Evolutionary conservation across 2,888 invertebrate species (phyloP).

Genomic region (Melieria omissa): DNA sequence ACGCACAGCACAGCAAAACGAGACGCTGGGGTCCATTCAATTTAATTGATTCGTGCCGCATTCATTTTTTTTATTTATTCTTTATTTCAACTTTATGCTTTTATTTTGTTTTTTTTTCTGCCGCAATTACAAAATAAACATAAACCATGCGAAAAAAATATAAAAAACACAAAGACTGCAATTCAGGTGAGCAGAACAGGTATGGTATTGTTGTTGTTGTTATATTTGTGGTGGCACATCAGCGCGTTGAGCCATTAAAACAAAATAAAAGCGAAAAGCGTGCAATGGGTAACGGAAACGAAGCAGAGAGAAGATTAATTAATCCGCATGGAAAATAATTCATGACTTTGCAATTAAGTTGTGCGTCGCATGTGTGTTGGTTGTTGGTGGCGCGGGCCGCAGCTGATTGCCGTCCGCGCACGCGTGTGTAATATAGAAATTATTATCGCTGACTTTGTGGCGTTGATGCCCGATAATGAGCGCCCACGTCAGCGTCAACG

Average conservation of each 20-base stretch:
- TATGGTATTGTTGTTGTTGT: not conserved
- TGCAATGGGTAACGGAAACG: not conserved
- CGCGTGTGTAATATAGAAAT: too few relatives aligned
- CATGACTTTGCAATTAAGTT: slow-evolving; percentile 22
- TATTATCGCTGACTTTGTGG: too few relatives aligned
- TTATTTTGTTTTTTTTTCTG: too few relatives aligned
- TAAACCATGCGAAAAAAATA: too few relatives aligned
- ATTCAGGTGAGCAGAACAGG: not conserved
- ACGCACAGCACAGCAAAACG: not conserved
- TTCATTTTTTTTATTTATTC: not conserved
- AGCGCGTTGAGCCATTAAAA: slow-evolving; percentile 6
- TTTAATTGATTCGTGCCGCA: slow-evolving; percentile 12
- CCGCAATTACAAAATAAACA: too few relatives aligned
- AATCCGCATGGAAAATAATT: slow-evolving; percentile 28
- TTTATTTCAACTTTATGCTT: too few relatives aligned
- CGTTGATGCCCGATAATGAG: too few relatives aligned
- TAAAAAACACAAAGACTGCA: not conserved
- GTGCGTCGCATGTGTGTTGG: not conserved
- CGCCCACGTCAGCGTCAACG: too few relatives aligned
- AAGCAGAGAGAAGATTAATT: slow-evolving; percentile 11
- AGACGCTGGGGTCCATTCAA: slow-evolving; percentile 16
- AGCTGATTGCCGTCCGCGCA: too few relatives aligned
- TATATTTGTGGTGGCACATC: not conserved
- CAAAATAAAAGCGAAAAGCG: slow-evolving; percentile 2
- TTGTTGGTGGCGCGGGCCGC: too few relatives aligned